Evolutionary conservation across 37 sponge, comb jelly and placozoan genomes (phyloP), one percentile per base, ranked within the genome.

Genomic region (Ephydatia muelleri): DNA sequence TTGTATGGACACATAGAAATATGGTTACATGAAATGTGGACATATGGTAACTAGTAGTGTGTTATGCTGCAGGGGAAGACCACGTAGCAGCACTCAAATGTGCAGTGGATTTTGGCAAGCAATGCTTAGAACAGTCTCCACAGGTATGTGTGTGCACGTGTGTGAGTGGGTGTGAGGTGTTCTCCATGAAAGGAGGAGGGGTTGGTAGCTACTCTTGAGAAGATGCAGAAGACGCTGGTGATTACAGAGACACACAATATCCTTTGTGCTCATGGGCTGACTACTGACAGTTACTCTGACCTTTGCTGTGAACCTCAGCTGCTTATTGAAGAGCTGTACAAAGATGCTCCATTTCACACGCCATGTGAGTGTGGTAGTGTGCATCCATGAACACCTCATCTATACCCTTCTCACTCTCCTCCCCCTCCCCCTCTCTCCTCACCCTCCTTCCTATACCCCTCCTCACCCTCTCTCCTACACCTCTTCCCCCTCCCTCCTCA

Each of bases 211-310:
- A 68, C 79, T 14, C 35, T 27, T 30, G 73, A 69, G 68, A 79
- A 49, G 57, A 74, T 83, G 40, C 37, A 78, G 33, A 71, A 22
- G 65, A n/a, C 73, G 89, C 75, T 73, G 28, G 3, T 33, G 66
- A 70, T 72, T 21, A 65, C 27, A 5, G 84, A 79, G 80, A 85
- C 86, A 13, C 72, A 79, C 6, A 5, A 71, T 4, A 26, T 85
- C 21, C 80, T 85, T 36, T 22, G 57, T 57, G 19, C 19, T 14
- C 57, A 11, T 57, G 57, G 57, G 9, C 57, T 57, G 57, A 21
- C 57, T 14, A 57, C 57, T 57, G 14, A 57, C 12, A 57, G 57
- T 21, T 57, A 57, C 16, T 57, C 57, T 4, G 57, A 57, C 57
- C 57, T 57, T 21, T 57, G 57, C 23, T 14, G 22, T 2, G 49